Conservation (phyloP, 2,888 invertebrate genomes). For the Synergus umbraculus region DNA sequence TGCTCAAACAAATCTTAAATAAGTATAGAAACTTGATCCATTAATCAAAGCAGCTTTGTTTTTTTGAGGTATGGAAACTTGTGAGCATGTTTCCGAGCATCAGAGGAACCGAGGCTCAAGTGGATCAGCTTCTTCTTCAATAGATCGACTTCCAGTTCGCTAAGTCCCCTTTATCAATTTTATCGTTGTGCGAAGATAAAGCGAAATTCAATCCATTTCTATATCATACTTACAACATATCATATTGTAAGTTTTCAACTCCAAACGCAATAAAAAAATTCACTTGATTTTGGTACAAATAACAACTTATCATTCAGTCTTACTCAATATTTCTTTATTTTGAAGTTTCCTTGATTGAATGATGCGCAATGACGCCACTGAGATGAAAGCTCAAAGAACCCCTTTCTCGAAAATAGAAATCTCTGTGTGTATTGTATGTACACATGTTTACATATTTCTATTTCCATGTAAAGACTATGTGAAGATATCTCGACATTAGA, state of each 20-base stretch:
- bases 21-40: not conserved
- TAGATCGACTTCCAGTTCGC: slow-evolving; percentile 25
- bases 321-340: not conserved
- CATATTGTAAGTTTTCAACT: not conserved
- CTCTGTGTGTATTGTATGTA: not conserved
- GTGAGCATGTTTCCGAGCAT: slow-evolving; percentile 7
- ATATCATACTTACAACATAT: not conserved
- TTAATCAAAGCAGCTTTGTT: slow-evolving; percentile 19
- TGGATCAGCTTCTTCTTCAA: slow-evolving; percentile 23
- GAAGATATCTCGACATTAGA: slow-evolving; percentile 13
- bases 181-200: slow-evolving; percentile 15
- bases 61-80: not conserved
- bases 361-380: not conserved
- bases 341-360: not conserved
- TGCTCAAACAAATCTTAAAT: not conserved
- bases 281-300: too few species aligned
- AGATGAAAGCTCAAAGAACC: slow-evolving; percentile 5
- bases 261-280: not conserved
- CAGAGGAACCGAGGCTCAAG: not conserved
- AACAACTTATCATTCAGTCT: too few species aligned
- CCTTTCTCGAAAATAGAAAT: not conserved
- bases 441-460: not conserved
- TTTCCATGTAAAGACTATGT: not conserved
- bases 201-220: slow-evolving; percentile 6
- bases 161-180: slow-evolving; percentile 31